phyloP scores from a whole-genome alignment of 2,888 invertebrate species.

The Microplitis deprimator region DNA sequence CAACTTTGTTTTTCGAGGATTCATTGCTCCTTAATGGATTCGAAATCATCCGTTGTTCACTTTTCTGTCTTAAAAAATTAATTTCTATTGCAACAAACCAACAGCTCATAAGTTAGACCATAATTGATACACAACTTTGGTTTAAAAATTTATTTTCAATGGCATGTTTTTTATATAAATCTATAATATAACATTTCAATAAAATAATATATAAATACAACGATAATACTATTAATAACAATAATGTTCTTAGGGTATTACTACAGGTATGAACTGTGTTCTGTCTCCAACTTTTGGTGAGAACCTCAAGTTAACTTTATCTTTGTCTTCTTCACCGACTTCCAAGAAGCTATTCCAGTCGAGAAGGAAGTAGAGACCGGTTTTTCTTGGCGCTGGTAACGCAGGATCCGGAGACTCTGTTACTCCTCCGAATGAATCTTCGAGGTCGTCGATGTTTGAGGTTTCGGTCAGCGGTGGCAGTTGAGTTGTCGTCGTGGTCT shows the following conservation, averaged over 20 bases:
- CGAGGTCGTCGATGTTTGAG: slow-evolving; percentile 77
- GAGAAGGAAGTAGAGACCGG: slow-evolving; percentile 87
- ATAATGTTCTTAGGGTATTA: slow-evolving; percentile 76
- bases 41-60: too few relatives aligned
- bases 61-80: too few relatives aligned
- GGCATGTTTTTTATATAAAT: neutral
- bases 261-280: slow-evolving; percentile 82
- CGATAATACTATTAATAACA: slow-evolving; percentile 40
- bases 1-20: too few relatives aligned
- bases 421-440: slow-evolving; percentile 83
- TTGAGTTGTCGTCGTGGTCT: slow-evolving; percentile 14
- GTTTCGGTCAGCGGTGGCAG: slow-evolving; percentile 30
- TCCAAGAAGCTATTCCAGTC: slow-evolving; percentile 91
- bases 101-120: neutral
- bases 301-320: slow-evolving; percentile 84
- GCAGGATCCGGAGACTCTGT: slow-evolving; percentile 76
- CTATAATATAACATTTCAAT: neutral
- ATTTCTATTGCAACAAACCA: too few relatives aligned
- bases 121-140: neutral
- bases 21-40: too few relatives aligned
- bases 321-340: slow-evolving; percentile 83
- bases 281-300: slow-evolving; percentile 87
- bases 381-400: slow-evolving; percentile 79
- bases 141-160: neutral
- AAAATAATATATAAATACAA: slow-evolving; percentile 20